Base-by-base conservation (phyloP, 2,888 invertebrate genomes). In the Imbricaverruca yamaguchii region DNA sequence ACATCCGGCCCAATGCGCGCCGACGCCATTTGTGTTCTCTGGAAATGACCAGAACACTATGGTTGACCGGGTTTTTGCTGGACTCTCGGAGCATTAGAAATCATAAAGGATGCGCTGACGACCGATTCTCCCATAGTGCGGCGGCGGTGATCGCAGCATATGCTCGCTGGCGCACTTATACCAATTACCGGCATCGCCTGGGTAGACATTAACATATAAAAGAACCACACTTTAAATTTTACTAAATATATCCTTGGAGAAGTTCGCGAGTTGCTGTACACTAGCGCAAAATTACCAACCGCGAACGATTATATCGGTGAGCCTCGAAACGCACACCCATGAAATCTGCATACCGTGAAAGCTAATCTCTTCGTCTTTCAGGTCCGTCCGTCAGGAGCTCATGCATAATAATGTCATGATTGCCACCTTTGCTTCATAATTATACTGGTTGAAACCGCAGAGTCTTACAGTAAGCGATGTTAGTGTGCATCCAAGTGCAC, bases 21-120 rank as follows among this genome's bases (percentile, higher is more conserved):
- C 53, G 21, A 0, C 69, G 69, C 15, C 74, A 21, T 74, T 74
- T 74, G 74, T 74, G 74, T 74, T 13, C 55, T 74, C 74, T 74
- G 55, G 53, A 74, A 74, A 53, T 74, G 74, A 53, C 74, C 74
- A 15, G 55, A 69, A 39, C 69, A 15, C 15, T 15, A 13, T 25
- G 53, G 3, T 3, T 18, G 74, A 12, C 39, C 39, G 23, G 15
- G 53, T 74, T 74, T 74, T 74, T 74, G 55, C 74, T 21, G 10
- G 55, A 25, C 11, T 55, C 53, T 53, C 74, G 11, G 10, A 15
- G 21, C 74, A 74, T 74, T 74, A 74, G 74, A 74, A 74, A 74
- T 74, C 74, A 55, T 74, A 74, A 74, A 74, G 74, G 74, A 55
- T 74, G 74, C 74, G 74, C 21, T 53, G 10, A 9, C 53, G 55